Evolutionary conservation across 2,797 vertebrate species (phyloP).

Genomic region (Pyrocephalus nanus): DNA sequence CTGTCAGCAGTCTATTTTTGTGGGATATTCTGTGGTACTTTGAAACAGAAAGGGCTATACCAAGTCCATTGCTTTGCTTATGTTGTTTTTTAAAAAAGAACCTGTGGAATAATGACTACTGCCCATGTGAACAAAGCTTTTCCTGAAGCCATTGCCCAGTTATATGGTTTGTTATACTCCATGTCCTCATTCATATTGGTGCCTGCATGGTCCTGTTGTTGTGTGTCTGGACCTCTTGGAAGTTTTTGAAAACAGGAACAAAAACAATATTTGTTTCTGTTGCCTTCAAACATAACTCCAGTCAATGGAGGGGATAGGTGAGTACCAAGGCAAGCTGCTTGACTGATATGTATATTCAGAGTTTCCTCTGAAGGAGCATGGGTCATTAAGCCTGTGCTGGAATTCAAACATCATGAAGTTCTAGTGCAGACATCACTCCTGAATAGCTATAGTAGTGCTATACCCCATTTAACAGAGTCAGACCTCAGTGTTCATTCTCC

Average conservation of each 20-base stretch:
- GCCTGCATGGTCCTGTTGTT: background rate
- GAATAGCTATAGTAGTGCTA: background rate
- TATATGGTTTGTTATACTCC: background rate
- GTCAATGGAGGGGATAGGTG: background rate
- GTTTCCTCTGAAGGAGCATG: background rate
- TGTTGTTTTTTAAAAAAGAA: background rate
- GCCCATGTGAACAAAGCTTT: background rate
- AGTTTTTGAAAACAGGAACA: background rate
- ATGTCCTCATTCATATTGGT: background rate
- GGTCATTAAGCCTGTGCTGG: background rate
- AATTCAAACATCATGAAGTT: background rate
- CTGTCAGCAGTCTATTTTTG: background rate
- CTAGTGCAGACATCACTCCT: background rate
- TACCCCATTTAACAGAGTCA: background rate
- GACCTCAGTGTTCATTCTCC: background rate
- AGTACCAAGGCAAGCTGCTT: background rate
- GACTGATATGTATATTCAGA: accelerated
- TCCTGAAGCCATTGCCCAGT: background rate
- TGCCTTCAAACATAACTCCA: background rate
- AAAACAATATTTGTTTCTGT: background rate
- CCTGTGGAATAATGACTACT: background rate
- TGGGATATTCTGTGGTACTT: background rate
- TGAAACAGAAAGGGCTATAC: background rate
- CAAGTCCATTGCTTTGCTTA: background rate
- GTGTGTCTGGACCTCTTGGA: background rate